Percentiles rank a stretch among this genome's conserved stretches.
Conservation (phyloP, 2,113 vertebrate species). For the Ceratotherium simum region DNA sequence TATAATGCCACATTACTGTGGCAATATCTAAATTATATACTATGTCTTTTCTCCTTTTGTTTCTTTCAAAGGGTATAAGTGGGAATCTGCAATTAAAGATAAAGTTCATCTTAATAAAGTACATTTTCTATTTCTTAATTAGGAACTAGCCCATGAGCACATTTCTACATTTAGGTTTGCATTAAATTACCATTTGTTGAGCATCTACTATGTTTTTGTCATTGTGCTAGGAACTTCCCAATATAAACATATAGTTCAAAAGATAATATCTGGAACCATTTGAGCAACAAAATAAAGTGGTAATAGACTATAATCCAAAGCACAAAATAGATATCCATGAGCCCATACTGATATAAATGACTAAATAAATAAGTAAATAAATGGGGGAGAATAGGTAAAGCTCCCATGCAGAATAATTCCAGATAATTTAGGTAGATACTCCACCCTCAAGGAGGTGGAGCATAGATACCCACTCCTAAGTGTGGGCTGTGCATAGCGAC, state of each 20-base stretch:
- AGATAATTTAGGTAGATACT: background rate
- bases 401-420: background rate
- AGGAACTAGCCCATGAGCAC: background rate
- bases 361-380: background rate
- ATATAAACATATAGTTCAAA: constrained; percentile 28
- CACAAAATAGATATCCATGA: constrained; percentile 41
- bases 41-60: background rate
- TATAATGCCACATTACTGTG: background rate
- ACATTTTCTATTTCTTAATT: background rate
- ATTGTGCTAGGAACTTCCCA: background rate
- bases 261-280: background rate
- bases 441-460: background rate
- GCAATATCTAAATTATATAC: background rate
- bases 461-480: background rate
- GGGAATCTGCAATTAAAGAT: background rate
- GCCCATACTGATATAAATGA: background rate
- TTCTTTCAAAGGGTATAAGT: background rate
- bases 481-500: background rate
- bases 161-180: background rate
- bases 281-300: constrained; percentile 7
- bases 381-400: background rate
- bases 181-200: constrained; percentile 10
- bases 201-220: background rate
- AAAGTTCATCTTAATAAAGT: background rate
- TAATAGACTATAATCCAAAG: background rate